These are phyloP conservation scores for Gallinago paraguaiae DNA, from an alignment of 2,113 vertebrate genomes.

Conservation along the genomic window DNA sequence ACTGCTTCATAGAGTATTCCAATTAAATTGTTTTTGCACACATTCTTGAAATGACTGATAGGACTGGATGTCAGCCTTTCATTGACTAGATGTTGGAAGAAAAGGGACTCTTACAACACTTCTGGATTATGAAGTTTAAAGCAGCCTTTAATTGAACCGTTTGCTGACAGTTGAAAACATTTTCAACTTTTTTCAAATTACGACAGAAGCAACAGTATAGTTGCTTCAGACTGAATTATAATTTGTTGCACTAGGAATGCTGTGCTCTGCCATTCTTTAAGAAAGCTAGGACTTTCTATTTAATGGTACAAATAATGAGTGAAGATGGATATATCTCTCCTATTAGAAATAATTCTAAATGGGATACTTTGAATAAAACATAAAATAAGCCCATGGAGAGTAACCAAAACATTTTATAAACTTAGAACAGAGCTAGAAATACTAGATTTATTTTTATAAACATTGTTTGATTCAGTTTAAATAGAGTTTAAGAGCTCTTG, in stretches of 20 bases:
- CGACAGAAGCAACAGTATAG: not conserved
- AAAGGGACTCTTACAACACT: not conserved
- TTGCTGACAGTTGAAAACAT: conserved; percentile 11
- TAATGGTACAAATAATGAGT: not conserved
- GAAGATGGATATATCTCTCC: not conserved
- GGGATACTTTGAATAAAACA: not conserved
- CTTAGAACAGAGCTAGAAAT: not conserved
- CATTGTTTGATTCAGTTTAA: not conserved
- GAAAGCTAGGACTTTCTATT: not conserved
- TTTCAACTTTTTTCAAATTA: not conserved
- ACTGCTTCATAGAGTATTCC: conserved; percentile 3
- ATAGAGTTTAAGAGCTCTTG: not conserved
- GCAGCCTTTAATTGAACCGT: not conserved
- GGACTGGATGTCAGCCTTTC: not conserved
- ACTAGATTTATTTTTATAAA: not conserved
- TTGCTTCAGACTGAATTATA: not conserved
- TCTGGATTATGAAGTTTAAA: not conserved
- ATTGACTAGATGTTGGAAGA: not conserved
- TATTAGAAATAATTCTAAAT: not conserved
- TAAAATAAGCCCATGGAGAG: not conserved
- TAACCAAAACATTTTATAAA: not conserved
- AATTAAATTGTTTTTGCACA: conserved; percentile 11
- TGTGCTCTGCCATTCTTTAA: not conserved
- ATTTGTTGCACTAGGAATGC: not conserved
- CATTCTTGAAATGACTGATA: not conserved